Conservation (phyloP, 1,140 invertebrate genomes). For the Scylla paramamosain region DNA sequence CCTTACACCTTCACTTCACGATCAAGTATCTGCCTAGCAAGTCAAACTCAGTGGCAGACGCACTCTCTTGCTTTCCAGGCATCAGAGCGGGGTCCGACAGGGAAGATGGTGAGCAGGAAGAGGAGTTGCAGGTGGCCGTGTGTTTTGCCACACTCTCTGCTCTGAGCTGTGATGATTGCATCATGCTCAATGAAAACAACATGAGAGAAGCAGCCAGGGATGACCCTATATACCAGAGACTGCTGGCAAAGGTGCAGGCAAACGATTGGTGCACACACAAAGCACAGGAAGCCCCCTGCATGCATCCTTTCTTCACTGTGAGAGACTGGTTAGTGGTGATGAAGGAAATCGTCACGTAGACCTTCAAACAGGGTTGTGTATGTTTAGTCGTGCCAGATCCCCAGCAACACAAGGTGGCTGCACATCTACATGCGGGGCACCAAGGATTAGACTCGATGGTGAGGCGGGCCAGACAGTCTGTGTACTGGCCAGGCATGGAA, state of each 20-base stretch:
- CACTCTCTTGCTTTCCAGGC: background rate
- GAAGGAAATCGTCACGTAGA: background rate
- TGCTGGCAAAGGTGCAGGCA: background rate
- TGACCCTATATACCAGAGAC: background rate
- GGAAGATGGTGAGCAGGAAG: background rate
- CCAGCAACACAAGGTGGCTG: background rate
- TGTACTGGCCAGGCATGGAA: too few species aligned
- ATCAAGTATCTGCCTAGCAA: slow-evolving; percentile 27
- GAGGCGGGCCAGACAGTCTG: too few species aligned
- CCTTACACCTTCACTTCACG: background rate
- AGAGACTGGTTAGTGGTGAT: background rate
- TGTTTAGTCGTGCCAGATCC: background rate
- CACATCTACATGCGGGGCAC: slow-evolving; percentile 9
- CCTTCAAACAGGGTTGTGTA: background rate
- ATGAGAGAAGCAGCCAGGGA: background rate
- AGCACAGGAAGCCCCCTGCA: background rate
- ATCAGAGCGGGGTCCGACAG: background rate
- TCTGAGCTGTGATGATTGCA: slow-evolving; percentile 5
- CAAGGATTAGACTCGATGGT: background rate
- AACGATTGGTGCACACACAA: background rate
- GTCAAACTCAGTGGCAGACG: background rate
- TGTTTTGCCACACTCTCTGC: background rate
- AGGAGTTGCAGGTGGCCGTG: background rate
- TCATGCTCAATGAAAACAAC: background rate
- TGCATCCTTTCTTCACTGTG: background rate